Evolutionary conservation across 2,888 invertebrate genomes (phyloP).

Genomic region (Cartodere bifasciata): DNA sequence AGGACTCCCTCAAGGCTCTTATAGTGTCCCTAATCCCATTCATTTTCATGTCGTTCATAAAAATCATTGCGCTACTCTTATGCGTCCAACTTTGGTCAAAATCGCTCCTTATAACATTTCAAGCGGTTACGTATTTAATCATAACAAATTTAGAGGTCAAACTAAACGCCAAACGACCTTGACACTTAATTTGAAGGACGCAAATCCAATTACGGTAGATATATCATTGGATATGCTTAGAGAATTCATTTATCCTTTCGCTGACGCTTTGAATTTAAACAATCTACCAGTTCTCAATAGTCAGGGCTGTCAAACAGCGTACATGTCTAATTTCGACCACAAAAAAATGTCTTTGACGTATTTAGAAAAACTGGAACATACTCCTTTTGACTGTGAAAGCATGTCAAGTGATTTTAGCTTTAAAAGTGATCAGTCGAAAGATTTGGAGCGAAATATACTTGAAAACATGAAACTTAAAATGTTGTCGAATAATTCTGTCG

Average conservation of each 20-base stretch:
- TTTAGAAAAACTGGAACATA: slow-evolving; percentile 15
- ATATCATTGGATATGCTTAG: slow-evolving; percentile 26
- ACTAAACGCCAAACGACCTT: slow-evolving; percentile 16
- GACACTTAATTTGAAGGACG: slow-evolving; percentile 24
- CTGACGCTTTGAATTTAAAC: slow-evolving; percentile 24
- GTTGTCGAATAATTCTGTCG: too few relatives aligned
- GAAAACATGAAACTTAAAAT: too few relatives aligned
- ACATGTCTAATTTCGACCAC: slow-evolving; percentile 18
- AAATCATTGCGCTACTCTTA: slow-evolving; percentile 21
- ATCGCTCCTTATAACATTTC: slow-evolving; percentile 14
- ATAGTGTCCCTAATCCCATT: slow-evolving; percentile 29
- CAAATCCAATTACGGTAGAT: slow-evolving; percentile 24
- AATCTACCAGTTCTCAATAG: slow-evolving; percentile 16
- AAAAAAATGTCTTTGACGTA: slow-evolving; percentile 4
- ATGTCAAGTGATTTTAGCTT: too few relatives aligned
- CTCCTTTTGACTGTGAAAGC: slow-evolving; percentile 17
- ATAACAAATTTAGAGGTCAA: slow-evolving; percentile 10
- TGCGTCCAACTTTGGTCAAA: slow-evolving; percentile 24
- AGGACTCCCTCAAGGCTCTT: slow-evolving; percentile 33
- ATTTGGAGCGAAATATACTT: too few relatives aligned
- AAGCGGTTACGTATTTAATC: slow-evolving; percentile 16
- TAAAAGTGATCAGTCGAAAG: too few relatives aligned
- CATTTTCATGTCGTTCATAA: slow-evolving; percentile 32
- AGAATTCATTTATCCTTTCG: slow-evolving; percentile 30
- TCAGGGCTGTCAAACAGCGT: slow-evolving; percentile 25